These are phyloP conservation scores for Coenobita brevimanus DNA, from an alignment of 1,140 invertebrate species.

Conservation along the genomic window DNA sequence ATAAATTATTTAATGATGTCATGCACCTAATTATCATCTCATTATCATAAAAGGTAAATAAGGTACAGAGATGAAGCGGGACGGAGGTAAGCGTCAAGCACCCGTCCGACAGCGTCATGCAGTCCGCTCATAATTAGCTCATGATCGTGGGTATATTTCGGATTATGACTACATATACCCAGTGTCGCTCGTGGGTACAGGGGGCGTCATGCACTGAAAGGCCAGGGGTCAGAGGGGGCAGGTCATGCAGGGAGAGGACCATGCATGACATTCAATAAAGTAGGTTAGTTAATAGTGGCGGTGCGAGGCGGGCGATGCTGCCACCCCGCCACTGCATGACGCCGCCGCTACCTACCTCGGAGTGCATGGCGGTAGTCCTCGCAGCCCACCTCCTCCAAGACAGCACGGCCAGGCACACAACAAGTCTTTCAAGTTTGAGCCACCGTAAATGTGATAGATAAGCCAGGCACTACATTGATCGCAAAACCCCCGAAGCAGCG, in stretches of 20 bases:
- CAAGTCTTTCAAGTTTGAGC: slow-evolving; percentile 16
- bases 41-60: too few relatives aligned
- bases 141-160: too few relatives aligned
- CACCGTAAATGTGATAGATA: slow-evolving; percentile 51
- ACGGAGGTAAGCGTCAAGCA: too few relatives aligned
- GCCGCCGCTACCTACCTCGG: slow-evolving; percentile 34
- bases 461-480: slow-evolving; percentile 48
- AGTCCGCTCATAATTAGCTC: too few relatives aligned
- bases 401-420: slow-evolving; percentile 36
- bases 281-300: slow-evolving; percentile 5
- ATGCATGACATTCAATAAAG: background rate
- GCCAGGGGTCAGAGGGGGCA: background rate
- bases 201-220: too few relatives aligned
- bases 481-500: slow-evolving; percentile 50
- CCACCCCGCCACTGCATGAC: slow-evolving; percentile 46
- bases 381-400: slow-evolving; percentile 9
- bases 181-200: too few relatives aligned
- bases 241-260: background rate
- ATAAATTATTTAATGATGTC: too few relatives aligned
- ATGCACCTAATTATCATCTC: too few relatives aligned
- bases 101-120: too few relatives aligned
- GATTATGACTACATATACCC: too few relatives aligned
- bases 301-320: slow-evolving; percentile 14
- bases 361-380: slow-evolving; percentile 27
- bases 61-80: too few relatives aligned